These are phyloP conservation scores for Bathynomus jamesi DNA, from an alignment of 1,140 invertebrate genomes.

Conservation along the genomic window DNA sequence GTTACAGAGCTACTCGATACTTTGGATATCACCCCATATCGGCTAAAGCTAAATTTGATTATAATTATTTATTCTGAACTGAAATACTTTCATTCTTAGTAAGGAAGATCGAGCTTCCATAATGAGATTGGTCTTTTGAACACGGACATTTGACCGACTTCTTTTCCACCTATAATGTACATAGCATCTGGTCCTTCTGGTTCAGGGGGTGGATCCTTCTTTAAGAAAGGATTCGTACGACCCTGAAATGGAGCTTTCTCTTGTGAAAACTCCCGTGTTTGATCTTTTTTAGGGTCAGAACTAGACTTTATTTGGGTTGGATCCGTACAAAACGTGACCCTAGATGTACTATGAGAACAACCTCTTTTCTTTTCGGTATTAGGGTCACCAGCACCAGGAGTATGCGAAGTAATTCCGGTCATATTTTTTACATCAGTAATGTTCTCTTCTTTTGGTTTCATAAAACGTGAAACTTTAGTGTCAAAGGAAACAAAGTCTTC, in stretches of 20 bases:
- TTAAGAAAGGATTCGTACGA: conserved; percentile 32
- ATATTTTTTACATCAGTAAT: conserved; percentile 1
- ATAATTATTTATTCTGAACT: no score
- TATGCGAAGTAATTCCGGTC: neutral
- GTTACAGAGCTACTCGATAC: no score
- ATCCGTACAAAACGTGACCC: conserved; percentile 26
- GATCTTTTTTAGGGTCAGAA: neutral
- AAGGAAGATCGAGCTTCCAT: conserved; percentile 20
- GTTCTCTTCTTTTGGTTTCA: conserved; percentile 15
- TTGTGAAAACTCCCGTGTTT: neutral
- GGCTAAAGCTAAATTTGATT: no score
- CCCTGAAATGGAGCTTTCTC: conserved; percentile 12
- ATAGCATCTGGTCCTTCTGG: conserved; percentile 24
- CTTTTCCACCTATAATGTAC: conserved; percentile 27
- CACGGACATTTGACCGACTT: conserved; percentile 14
- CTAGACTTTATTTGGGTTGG: neutral
- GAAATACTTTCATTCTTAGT: neutral
- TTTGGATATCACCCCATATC: no score
- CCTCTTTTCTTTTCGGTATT: neutral
- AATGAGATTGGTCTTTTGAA: conserved; percentile 14
- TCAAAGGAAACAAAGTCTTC: conserved; percentile 35
- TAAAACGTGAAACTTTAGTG: conserved; percentile 19
- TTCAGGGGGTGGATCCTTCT: conserved; percentile 15
- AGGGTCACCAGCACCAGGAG: neutral
- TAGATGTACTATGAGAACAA: neutral